phyloP scores from a whole-genome alignment of 2,113 vertebrate species.

The Xyliphius kryptos region DNA sequence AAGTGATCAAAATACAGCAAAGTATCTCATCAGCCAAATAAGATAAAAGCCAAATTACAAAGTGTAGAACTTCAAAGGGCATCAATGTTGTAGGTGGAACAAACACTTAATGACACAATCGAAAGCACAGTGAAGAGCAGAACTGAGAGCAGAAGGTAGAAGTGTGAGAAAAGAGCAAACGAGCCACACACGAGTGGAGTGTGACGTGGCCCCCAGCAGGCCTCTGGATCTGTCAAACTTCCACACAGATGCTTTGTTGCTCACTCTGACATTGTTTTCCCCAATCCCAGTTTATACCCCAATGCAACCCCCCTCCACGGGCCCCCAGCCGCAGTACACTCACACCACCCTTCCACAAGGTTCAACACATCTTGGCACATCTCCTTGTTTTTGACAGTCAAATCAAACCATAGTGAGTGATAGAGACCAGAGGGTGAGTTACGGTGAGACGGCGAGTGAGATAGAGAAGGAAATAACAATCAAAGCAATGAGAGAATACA shows the following conservation, averaged over 20 bases:
- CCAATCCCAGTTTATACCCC: conserved; percentile 80
- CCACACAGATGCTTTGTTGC: conserved; percentile 54
- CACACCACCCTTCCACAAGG: conserved; percentile 39
- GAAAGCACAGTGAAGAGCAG: too few relatives aligned
- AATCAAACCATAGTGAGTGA: conserved; percentile 81
- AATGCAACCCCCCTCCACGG: conserved; percentile 51
- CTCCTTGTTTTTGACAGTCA: conserved; percentile 72
- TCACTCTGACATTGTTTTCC: conserved; percentile 45
- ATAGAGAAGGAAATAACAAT: conserved; percentile 77
- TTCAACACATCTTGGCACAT: conserved; percentile 78
- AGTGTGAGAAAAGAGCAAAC: not conserved
- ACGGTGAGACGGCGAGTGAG: conserved; percentile 10
- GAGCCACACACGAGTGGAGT: conserved; percentile 20
- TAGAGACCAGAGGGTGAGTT: conserved; percentile 62
- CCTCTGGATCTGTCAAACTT: conserved; percentile 72
- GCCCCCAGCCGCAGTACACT: conserved; percentile 17
- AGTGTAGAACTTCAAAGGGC: too few relatives aligned
- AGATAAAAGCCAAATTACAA: too few relatives aligned
- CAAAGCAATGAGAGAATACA: conserved; percentile 87
- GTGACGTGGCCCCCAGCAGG: conserved; percentile 56
- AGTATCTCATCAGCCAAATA: too few relatives aligned
- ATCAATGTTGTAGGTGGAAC: too few relatives aligned
- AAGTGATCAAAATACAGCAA: too few relatives aligned
- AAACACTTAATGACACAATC: too few relatives aligned
- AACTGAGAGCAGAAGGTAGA: not conserved